Conservation (phyloP, 1,140 invertebrate species). For the Lucilia cuprina region DNA sequence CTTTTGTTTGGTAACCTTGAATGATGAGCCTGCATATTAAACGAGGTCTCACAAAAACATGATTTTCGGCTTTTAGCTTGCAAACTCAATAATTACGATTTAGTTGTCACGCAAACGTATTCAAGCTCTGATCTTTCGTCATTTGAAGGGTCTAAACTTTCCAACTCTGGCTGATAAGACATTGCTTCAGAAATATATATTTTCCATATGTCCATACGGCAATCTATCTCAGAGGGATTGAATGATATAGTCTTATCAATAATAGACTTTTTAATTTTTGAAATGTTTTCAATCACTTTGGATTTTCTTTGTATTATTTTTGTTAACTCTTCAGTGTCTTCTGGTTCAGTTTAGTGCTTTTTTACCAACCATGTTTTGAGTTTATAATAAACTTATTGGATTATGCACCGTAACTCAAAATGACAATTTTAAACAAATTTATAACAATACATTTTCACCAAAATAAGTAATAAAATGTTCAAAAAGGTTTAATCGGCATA, state of each 20-base stretch:
- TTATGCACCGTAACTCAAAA: too few relatives aligned
- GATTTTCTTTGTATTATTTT: not conserved
- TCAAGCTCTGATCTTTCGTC: not conserved
- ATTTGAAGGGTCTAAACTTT: not conserved
- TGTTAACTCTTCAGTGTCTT: not conserved
- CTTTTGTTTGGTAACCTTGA: not conserved
- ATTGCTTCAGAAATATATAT: constrained; percentile 1
- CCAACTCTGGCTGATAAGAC: not conserved
- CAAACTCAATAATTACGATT: not conserved
- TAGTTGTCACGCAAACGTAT: constrained; percentile 1
- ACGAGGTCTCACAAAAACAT: not conserved
- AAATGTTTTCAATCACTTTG: not conserved
- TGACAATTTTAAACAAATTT: too few relatives aligned
- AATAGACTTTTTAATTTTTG: constrained; percentile 4
- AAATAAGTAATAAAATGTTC: too few relatives aligned
- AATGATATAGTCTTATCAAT: not conserved
- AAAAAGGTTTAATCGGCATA: too few relatives aligned
- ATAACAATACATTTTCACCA: too few relatives aligned
- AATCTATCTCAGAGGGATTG: not conserved
- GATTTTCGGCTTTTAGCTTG: not conserved
- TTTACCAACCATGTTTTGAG: too few relatives aligned
- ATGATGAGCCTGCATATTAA: not conserved
- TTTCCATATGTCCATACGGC: constrained; percentile 3
- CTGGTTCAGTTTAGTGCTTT: not conserved
- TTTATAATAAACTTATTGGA: not conserved